Evolutionary conservation across 2,888 invertebrate genomes (phyloP), one percentile per base, ranked within the genome.

Genomic region (Orthosia gothica): DNA sequence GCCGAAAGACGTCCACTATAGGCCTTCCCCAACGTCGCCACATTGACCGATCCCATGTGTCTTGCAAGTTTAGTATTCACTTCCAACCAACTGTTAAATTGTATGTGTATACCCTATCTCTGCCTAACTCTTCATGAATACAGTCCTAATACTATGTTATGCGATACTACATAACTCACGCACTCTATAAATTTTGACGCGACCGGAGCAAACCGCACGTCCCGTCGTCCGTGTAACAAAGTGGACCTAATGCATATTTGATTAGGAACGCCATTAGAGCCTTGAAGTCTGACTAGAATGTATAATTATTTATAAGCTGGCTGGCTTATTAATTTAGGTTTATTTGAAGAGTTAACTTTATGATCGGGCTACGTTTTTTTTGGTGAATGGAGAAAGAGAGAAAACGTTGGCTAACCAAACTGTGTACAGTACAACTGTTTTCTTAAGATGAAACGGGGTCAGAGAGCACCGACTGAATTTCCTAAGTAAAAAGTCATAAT

Each of bases 171-270:
- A 67, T 47, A 52, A 49, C 50, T 52, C 23, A 77, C 79, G 50
- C 73, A 72, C 55, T 50, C 55, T 47, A 77, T 77, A 61, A 47
- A 77, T 77, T 71, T 66, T 72, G 52, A 15, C 67, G 65, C 16
- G 66, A 52, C 70, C 59, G 52, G 26, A 49, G 32, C 58, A 32
- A 81, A 76, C 81, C 79, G 58, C 76, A 67, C 50, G 62, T 40
- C 40, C 9, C 40, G 7, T 40, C 40, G 40, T 55, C 55, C 32
- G 7, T 5, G 63, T 57, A 18, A 59, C 81, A 64, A 67, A 80
- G 76, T 70, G 66, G 63, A 81, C 70, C 58, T 76, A 76, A 67
- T 81, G 81, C 70, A 80, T 76, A 70, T 76, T 81, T 67, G 45
- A 80, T 81, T 70, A 54, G 52, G 52, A 40, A 58, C 13, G 40